phyloP scores from a whole-genome alignment of 2,888 invertebrate genomes.

The Agrotis clavis region DNA sequence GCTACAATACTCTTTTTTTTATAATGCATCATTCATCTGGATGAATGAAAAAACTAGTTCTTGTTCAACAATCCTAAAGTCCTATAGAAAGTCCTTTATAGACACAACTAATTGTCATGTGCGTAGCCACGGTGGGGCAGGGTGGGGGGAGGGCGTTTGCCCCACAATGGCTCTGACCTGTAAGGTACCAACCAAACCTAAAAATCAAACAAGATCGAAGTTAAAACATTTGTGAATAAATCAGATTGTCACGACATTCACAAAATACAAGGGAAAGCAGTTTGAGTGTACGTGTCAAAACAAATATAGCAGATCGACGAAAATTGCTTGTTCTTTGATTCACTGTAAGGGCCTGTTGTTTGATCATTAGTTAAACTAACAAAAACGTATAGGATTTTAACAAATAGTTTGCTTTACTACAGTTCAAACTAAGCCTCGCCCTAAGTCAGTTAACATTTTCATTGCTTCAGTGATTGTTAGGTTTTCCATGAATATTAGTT shows the following conservation, averaged over 20 bases:
- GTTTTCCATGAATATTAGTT: not conserved
- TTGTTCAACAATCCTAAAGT: not conserved
- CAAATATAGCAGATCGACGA: slow-evolving; percentile 12
- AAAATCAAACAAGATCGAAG: not conserved
- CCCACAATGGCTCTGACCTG: too few species aligned
- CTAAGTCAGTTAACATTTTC: too few species aligned
- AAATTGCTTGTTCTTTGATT: slow-evolving; percentile 17
- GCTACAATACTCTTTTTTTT: not conserved
- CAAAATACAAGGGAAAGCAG: slow-evolving; percentile 14
- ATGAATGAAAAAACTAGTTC: not conserved
- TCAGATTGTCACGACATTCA: slow-evolving; percentile 4
- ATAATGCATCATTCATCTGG: not conserved
- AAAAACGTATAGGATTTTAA: too few species aligned
- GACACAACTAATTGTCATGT: not conserved
- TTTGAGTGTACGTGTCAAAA: slow-evolving; percentile 24
- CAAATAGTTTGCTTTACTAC: too few species aligned
- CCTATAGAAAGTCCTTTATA: slow-evolving; percentile 1
- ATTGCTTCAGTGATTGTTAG: not conserved
- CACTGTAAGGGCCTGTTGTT: not conserved
- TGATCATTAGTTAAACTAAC: too few species aligned
- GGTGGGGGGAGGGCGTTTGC: too few species aligned
- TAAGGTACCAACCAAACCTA: too few species aligned
- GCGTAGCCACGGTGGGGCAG: too few species aligned
- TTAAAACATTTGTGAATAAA: slow-evolving; percentile 10
- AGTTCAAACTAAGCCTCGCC: too few species aligned